These are phyloP conservation scores for Pardalotus punctatus DNA, from an alignment of 2,113 vertebrate genomes.

Conservation along the genomic window DNA sequence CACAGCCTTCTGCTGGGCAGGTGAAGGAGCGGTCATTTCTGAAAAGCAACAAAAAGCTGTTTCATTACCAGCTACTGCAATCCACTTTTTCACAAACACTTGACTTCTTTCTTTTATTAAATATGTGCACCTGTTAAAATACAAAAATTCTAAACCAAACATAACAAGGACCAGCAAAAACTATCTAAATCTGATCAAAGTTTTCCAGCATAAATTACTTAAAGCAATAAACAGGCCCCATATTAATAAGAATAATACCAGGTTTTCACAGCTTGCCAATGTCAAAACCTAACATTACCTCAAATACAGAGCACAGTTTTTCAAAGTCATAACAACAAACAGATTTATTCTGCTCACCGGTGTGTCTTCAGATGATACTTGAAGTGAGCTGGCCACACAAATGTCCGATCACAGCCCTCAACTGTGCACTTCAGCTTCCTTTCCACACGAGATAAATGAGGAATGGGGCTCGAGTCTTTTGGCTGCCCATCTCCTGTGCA, in stretches of 20 bases:
- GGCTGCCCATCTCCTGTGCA: conserved; percentile 82
- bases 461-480: conserved; percentile 76
- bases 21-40: conserved; percentile 96
- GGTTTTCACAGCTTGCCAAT: neutral
- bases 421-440: conserved; percentile 93
- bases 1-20: conserved; percentile 93
- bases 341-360: conserved; percentile 73
- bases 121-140: neutral
- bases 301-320: neutral
- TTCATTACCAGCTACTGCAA: neutral
- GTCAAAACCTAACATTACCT: neutral
- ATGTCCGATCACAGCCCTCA: conserved; percentile 91
- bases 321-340: neutral
- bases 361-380: conserved; percentile 98
- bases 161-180: neutral
- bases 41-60: conserved; percentile 5
- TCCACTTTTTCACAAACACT: neutral
- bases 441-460: conserved; percentile 77
- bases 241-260: neutral
- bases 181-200: neutral
- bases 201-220: neutral
- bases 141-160: neutral
- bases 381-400: conserved; percentile 95
- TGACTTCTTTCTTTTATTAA: neutral
- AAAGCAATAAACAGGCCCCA: neutral